phyloP scores from a whole-genome alignment of 2,113 vertebrate genomes.

The Herpailurus yagouaroundi region DNA sequence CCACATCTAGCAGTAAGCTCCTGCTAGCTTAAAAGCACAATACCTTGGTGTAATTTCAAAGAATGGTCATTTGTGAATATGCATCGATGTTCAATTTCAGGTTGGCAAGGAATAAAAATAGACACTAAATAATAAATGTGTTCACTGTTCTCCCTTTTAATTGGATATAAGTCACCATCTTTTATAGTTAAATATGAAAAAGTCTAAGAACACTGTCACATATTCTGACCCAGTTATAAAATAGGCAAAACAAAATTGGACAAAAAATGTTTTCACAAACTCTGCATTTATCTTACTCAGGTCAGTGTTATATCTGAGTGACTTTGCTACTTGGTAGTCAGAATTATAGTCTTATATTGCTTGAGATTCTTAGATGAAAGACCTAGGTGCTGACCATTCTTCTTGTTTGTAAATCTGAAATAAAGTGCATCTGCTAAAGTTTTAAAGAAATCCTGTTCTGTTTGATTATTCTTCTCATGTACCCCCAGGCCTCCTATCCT shows the following conservation, averaged over 20 bases:
- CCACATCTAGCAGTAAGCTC: neutral
- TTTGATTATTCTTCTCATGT: slow-evolving; percentile 64
- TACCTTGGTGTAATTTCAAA: neutral
- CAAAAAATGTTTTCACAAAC: neutral
- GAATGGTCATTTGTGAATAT: neutral
- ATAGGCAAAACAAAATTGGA: neutral
- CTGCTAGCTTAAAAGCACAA: neutral
- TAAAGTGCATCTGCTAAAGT: slow-evolving; percentile 52
- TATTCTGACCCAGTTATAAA: neutral
- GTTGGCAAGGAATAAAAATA: slow-evolving; percentile 23
- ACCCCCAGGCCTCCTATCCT: neutral
- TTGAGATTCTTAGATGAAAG: slow-evolving; percentile 24
- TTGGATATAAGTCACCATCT: neutral
- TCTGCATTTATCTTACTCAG: neutral
- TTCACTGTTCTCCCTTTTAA: neutral
- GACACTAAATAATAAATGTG: neutral
- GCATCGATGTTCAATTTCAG: neutral
- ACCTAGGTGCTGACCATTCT: slow-evolving; percentile 34
- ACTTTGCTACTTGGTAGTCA: neutral
- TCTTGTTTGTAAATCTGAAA: slow-evolving; percentile 55
- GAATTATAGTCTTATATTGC: neutral
- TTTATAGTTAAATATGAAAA: neutral
- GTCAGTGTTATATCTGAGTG: neutral
- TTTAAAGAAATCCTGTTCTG: slow-evolving; percentile 31
- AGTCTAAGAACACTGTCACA: neutral